Percentiles rank a stretch among this genome's conserved stretches.
Conservation (phyloP, 2,113 vertebrate genomes). For the Geothlypis trichas region DNA sequence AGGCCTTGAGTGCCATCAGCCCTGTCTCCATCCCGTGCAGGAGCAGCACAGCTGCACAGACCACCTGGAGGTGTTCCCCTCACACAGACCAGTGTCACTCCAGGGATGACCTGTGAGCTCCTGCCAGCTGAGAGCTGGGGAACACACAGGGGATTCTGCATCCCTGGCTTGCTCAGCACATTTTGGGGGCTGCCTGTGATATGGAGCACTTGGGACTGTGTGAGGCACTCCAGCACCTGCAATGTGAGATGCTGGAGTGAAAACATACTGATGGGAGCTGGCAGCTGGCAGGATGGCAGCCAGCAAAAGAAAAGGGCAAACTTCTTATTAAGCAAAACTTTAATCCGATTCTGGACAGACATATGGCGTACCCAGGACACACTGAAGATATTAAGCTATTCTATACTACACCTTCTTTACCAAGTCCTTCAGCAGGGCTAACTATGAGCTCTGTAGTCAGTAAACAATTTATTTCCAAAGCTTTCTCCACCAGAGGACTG, state of each 20-base stretch:
- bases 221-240: not conserved
- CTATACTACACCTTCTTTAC: not conserved
- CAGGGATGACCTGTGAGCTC: not conserved
- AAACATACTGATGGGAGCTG: not conserved
- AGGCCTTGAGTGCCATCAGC: not conserved
- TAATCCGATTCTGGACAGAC: not conserved
- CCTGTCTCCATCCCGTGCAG: not conserved
- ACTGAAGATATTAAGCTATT: not conserved
- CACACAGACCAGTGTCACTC: not conserved
- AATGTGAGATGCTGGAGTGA: not conserved
- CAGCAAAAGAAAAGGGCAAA: not conserved
- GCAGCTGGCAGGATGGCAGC: not conserved
- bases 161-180: not conserved
- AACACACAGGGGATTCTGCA: not conserved
- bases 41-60: not conserved
- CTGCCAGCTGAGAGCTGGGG: not conserved
- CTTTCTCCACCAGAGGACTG: not conserved
- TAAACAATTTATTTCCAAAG: not conserved
- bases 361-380: not conserved
- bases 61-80: not conserved
- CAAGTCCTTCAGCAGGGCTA: not conserved
- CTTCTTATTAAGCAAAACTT: not conserved
- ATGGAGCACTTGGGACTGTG: not conserved
- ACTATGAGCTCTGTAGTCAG: not conserved
- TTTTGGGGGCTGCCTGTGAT: not conserved